These are phyloP conservation scores for Lepeophtheirus salmonis DNA, from an alignment of 1,140 invertebrate genomes.

Conservation along the genomic window DNA sequence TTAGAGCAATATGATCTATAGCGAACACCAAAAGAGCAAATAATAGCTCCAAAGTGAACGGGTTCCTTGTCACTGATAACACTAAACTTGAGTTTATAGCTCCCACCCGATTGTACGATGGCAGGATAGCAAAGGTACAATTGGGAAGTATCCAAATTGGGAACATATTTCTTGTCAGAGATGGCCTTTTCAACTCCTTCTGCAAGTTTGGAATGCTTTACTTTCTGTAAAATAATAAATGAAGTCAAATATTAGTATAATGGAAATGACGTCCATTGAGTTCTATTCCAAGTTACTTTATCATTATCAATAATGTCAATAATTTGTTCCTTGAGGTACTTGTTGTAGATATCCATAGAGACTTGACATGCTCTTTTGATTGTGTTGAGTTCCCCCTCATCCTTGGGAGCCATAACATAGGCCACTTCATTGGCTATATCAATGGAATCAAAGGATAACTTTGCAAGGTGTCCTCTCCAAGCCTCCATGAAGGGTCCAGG, in stretches of 20 bases:
- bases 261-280: neutral
- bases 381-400: conserved; percentile 75
- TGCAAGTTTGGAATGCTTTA: conserved; percentile 73
- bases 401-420: conserved; percentile 78
- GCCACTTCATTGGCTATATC: conserved; percentile 71
- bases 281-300: conserved; percentile 25
- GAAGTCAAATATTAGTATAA: neutral
- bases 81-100: conserved; percentile 92
- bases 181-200: conserved; percentile 82
- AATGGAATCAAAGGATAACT: conserved; percentile 25
- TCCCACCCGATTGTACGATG: conserved; percentile 93
- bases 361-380: conserved; percentile 84
- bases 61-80: conserved; percentile 73
- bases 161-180: conserved; percentile 81
- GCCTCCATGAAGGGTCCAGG: conserved; percentile 75
- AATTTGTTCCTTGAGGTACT: conserved; percentile 89
- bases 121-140: conserved; percentile 95
- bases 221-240: conserved; percentile 43
- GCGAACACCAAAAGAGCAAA: conserved; percentile 77
- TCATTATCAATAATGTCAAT: conserved; percentile 98
- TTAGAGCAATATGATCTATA: conserved; percentile 98
- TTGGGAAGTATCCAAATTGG: conserved; percentile 57
- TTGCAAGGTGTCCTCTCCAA: conserved; percentile 53
- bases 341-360: conserved; percentile 83
- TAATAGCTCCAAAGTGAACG: conserved; percentile 87